Evolutionary conservation across 2,888 invertebrate species (phyloP), one percentile per base, ranked within the genome.

Genomic region (Ferrisia virgata): DNA sequence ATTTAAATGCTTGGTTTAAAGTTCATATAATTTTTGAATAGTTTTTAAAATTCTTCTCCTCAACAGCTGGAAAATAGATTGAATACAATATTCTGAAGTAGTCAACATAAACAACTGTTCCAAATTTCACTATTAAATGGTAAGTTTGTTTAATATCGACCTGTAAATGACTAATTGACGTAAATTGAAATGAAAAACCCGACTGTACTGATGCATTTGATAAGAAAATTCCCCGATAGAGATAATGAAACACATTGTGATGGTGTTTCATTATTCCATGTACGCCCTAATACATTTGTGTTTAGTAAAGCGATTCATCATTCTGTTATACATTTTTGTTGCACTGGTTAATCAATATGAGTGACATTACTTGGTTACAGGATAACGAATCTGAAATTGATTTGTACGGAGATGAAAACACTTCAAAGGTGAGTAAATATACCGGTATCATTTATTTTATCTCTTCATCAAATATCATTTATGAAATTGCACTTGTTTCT

Each of bases 301-400:
- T 8, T n/a, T 47, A 5, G 2, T 53, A 9, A 53, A 53, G 1
- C 8, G 1, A 53, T 53, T 53, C 8, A 36, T 6, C 36, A 3
- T 36, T 36, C 4, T 36, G 40, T 22, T 53, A 6, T 18, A 15
- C 9, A 22, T 22, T 53, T 18, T 11, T 36, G 36, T 2, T 40
- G 13, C 11, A 11, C 40, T 2, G 6, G 13, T 40, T 40, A 11
- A 11, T 40, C 40, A 40, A 11, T 40, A 53, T 53, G 53, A 22
- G 9, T 53, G 22, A 53, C 5, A 53, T 53, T 1, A 53, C 53
- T 53, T 53, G 53, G 64, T 83, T 83, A 5, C 43, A 83, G 83
- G 83, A 83, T 28, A 72, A 72, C 76, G 83, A 83, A 43, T 83
- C 83, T 13, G 83, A 76, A 47, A 83, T 83, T n/a, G 83, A 83